These are phyloP conservation scores for Hipparchia sbordonii DNA, from an alignment of 2,888 invertebrate species.

Conservation along the genomic window DNA sequence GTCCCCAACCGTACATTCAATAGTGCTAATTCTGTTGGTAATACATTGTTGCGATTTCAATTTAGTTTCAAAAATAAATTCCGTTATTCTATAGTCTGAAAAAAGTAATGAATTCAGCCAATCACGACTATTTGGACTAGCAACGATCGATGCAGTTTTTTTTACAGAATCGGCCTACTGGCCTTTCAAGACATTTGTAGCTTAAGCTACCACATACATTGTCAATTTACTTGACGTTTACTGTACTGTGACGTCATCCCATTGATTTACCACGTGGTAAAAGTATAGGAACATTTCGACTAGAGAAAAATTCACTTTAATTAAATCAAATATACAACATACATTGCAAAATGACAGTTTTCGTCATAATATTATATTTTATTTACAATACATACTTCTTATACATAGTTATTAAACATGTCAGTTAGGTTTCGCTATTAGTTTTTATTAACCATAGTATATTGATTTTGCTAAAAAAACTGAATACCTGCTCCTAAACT, in stretches of 20 bases:
- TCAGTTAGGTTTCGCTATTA: neutral
- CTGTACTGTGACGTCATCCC: neutral
- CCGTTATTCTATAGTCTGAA: too few relatives aligned
- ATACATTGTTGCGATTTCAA: too few relatives aligned
- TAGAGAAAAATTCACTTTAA: constrained; percentile 19
- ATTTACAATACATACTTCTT: constrained; percentile 19
- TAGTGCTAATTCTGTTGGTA: too few relatives aligned
- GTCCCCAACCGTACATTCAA: too few relatives aligned
- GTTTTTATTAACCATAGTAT: neutral
- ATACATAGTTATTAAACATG: constrained; percentile 1
- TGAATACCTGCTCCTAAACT: constrained; percentile 25
- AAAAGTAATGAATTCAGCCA: too few relatives aligned
- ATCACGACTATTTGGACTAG: too few relatives aligned
- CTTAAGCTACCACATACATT: too few relatives aligned
- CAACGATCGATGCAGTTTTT: too few relatives aligned
- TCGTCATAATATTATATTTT: constrained; percentile 23
- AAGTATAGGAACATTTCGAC: neutral
- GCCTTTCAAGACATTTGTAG: too few relatives aligned
- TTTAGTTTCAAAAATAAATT: too few relatives aligned
- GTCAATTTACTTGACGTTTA: neutral
- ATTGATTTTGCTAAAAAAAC: constrained; percentile 3
- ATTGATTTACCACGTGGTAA: constrained; percentile 4
- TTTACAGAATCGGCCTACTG: too few relatives aligned
- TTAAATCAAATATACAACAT: constrained; percentile 34
- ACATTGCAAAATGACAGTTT: constrained; percentile 19